Evolutionary conservation across 2,113 vertebrate species (phyloP).

Genomic region (Seriola dumerili): DNA sequence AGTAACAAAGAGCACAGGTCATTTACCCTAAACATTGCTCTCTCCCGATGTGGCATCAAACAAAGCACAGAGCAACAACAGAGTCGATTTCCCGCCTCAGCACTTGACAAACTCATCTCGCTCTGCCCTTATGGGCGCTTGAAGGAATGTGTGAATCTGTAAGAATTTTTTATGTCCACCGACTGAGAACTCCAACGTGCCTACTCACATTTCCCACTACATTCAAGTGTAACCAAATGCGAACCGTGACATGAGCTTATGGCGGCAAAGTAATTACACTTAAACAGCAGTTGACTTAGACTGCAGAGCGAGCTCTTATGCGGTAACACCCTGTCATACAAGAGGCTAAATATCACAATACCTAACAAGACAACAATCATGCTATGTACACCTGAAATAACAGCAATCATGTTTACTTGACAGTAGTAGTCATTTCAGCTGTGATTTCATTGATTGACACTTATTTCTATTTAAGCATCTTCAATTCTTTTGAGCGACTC

Average conservation of each 20-base stretch:
- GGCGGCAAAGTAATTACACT: slow-evolving; percentile 45
- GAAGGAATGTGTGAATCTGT: slow-evolving; percentile 53
- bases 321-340: not conserved
- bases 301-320: slow-evolving; percentile 10
- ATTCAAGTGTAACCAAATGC: slow-evolving; percentile 7
- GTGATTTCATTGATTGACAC: too few relatives aligned
- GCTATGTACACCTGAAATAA: too few relatives aligned
- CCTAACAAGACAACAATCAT: not conserved
- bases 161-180: slow-evolving; percentile 25
- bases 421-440: too few relatives aligned
- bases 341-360: not conserved
- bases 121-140: slow-evolving; percentile 49
- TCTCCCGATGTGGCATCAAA: slow-evolving; percentile 12
- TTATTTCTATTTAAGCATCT: too few relatives aligned
- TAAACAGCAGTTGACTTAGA: slow-evolving; percentile 43
- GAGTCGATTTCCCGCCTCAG: slow-evolving; percentile 10
- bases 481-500: too few relatives aligned
- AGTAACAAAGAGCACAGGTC: not conserved
- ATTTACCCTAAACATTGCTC: not conserved
- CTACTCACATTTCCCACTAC: slow-evolving; percentile 41
- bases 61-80: slow-evolving; percentile 1
- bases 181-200: slow-evolving; percentile 36
- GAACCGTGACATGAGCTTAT: slow-evolving; percentile 11
- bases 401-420: not conserved
- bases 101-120: slow-evolving; percentile 10